Evolutionary conservation across 2,888 invertebrate genomes (phyloP), one percentile per base, ranked within the genome.

Genomic region (Pediacus dermestoides): DNA sequence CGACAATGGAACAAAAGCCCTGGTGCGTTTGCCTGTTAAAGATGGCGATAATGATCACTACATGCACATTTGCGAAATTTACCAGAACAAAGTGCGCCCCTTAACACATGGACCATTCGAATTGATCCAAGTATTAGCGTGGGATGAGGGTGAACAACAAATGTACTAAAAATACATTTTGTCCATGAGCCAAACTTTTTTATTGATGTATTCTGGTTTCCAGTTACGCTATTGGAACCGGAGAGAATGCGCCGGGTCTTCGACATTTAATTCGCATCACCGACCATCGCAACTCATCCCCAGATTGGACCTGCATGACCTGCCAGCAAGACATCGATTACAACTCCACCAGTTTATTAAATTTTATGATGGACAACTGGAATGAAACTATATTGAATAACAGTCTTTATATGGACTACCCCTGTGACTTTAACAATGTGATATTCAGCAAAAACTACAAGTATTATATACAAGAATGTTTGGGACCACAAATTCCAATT

Each of bases 211-310:
- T 23, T 23, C 8, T 23, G n/a, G n/a, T 28, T 66, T 64, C 6
- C 70, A 88, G 88, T 43, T 93, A 89, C 68, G 87, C 85, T 57
- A 78, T 88, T 52, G 89, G 87, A 21, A 86, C 88, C 3, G 82
- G 82, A 2, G 82, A 84, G 52, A 81, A 81, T 31, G 77, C 80
- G 48, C 87, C 92, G 0, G 85, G 87, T 1, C 82, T 85, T 60
- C 75, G 88, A 1, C 93, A 93, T 67, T 71, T 93, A 46, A 90
- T 85, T 72, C 79, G 85, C 61, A 80, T 86, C 2, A 72, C 72
- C 40, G 70, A 73, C 43, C 64, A 66, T 23, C 67, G 70, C 36
- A 49, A 48, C 28, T 63, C 68, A 2, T 65, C 68, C 3, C 65
- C 67, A 31, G 68, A 71, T 3, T 74, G 78, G 60, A 66, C 68